These are phyloP conservation scores for Furcifer pardalis DNA, from an alignment of 2,797 vertebrate genomes.

Conservation along the genomic window DNA sequence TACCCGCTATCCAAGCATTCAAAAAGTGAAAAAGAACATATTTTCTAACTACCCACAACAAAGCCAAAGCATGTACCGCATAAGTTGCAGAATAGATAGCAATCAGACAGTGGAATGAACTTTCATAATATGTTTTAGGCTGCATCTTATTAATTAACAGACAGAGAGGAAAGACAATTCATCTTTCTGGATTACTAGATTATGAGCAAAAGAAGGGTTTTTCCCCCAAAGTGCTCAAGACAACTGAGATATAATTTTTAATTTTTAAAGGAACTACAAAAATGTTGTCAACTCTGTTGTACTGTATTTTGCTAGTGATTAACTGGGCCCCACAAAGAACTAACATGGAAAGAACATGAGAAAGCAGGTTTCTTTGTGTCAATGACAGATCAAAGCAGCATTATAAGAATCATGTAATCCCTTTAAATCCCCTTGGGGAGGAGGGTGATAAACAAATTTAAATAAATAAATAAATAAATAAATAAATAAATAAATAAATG, in stretches of 20 bases:
- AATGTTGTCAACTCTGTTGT: conserved; percentile 63
- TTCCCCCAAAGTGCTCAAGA: conserved; percentile 54
- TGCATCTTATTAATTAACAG: conserved; percentile 58
- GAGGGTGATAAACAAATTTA: too few species aligned
- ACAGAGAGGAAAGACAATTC: conserved; percentile 62
- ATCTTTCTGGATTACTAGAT: conserved; percentile 62
- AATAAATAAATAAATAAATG: too few species aligned
- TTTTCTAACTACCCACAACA: conserved; percentile 37
- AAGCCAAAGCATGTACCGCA: conserved; percentile 38
- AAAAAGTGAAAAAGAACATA: conserved; percentile 46
- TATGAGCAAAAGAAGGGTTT: conserved; percentile 55
- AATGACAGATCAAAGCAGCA: conserved; percentile 62
- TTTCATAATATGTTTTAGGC: conserved; percentile 40
- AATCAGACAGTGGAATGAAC: conserved; percentile 30
- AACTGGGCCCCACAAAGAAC: conserved; percentile 59
- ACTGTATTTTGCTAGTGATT: conserved; percentile 56
- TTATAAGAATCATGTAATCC: conserved; percentile 67
- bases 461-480: too few species aligned
- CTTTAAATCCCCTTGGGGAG: too few species aligned
- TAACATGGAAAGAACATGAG: conserved; percentile 48
- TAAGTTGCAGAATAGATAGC: conserved; percentile 55
- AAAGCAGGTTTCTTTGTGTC: conserved; percentile 59
- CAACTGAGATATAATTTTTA: conserved; percentile 52
- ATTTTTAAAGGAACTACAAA: conserved; percentile 66
- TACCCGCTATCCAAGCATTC: conserved; percentile 14